Conservation (phyloP, 2,888 invertebrate species). For the Ophraella communa region DNA sequence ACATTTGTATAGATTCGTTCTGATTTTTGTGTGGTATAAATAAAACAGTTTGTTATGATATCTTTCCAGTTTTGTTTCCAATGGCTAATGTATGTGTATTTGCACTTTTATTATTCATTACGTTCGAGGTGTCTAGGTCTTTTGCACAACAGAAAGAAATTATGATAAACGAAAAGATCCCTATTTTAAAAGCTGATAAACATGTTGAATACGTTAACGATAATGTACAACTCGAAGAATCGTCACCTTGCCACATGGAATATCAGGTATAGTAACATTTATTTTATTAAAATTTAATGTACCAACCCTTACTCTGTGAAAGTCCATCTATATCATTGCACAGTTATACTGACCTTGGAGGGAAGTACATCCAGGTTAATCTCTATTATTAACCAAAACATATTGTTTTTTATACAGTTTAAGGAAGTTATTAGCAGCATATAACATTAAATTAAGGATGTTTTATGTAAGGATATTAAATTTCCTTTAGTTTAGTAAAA, state of each 20-base stretch:
- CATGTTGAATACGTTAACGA: slow-evolving; percentile 33
- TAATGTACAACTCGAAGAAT: slow-evolving; percentile 32
- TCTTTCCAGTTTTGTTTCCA: slow-evolving; percentile 13
- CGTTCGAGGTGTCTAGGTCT: slow-evolving; percentile 21
- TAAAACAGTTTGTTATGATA: background rate
- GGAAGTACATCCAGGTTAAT: no score
- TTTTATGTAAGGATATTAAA: no score
- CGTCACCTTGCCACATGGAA: slow-evolving; percentile 40
- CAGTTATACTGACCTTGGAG: no score
- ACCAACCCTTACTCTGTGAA: no score
- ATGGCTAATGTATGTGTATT: slow-evolving; percentile 21
- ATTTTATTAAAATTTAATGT: no score
- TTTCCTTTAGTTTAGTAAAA: no score
- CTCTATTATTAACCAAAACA: no score
- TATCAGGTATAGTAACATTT: no score
- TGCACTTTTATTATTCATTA: slow-evolving; percentile 15
- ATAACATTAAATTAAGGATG: no score
- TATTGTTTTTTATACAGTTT: no score
- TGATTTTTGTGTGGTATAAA: background rate
- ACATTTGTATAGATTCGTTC: slow-evolving; percentile 9
- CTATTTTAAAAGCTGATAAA: slow-evolving; percentile 40
- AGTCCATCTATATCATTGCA: no score
- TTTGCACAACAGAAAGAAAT: slow-evolving; percentile 43
- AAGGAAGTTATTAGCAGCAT: no score
- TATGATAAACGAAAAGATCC: slow-evolving; percentile 48